Conservation (phyloP, 2,797 vertebrate genomes). For the Oreochromis mossambicus region DNA sequence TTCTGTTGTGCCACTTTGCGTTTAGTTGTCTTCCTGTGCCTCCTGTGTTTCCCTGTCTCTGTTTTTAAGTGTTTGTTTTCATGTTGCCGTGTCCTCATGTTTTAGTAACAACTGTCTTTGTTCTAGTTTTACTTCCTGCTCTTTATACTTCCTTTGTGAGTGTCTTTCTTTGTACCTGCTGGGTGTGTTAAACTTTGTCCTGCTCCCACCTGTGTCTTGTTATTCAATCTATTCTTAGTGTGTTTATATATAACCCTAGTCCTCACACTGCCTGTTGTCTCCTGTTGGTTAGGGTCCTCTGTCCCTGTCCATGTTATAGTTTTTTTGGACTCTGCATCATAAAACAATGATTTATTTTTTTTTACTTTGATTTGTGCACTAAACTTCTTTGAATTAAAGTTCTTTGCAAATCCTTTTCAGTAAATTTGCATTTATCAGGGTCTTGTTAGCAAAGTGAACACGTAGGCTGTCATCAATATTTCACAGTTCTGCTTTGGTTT, state of each 20-base stretch:
- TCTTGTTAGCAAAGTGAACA: not conserved
- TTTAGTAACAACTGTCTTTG: not conserved
- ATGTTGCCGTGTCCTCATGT: not conserved
- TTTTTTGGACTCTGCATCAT: not conserved
- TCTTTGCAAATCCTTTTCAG: accelerated
- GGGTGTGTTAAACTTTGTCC: not conserved
- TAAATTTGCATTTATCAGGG: not conserved
- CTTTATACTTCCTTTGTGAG: not conserved
- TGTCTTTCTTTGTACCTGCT: not conserved
- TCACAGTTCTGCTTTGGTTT: not conserved
- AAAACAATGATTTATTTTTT: not conserved
- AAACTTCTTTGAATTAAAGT: not conserved
- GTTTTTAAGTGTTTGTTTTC: not conserved
- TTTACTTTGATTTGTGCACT: not conserved
- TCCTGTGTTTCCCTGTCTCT: not conserved
- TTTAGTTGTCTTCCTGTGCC: not conserved
- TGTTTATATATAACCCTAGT: not conserved
- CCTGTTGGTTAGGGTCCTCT: not conserved
- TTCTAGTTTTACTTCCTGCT: not conserved
- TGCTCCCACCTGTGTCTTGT: not conserved
- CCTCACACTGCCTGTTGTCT: not conserved
- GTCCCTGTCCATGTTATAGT: not conserved
- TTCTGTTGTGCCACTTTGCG: not conserved
- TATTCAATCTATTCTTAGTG: not conserved
- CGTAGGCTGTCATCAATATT: not conserved